phyloP scores from a whole-genome alignment of 2,797 vertebrate genomes.

The Gastrophryne carolinensis region DNA sequence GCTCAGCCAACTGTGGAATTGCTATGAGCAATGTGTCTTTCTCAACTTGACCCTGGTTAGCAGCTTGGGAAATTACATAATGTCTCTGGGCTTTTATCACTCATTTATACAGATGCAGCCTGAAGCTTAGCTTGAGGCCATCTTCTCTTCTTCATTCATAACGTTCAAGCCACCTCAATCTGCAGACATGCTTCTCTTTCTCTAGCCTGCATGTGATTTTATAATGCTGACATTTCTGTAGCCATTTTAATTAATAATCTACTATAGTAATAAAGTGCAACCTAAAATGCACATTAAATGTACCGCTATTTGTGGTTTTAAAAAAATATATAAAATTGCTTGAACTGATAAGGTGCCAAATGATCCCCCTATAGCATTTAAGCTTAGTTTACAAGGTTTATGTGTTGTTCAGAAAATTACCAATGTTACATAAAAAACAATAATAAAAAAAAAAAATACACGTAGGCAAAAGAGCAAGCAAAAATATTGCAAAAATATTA shows the following conservation, averaged over 20 bases:
- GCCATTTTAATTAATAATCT: not conserved
- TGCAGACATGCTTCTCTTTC: not conserved
- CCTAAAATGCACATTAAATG: no score
- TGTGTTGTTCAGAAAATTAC: no score
- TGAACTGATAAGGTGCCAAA: no score
- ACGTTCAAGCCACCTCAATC: not conserved
- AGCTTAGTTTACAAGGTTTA: no score
- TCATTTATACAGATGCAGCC: slow-evolving; percentile 5
- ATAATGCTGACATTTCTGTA: not conserved
- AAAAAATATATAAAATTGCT: no score
- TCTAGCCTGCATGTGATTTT: not conserved
- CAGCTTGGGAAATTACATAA: not conserved
- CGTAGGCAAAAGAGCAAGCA: no score
- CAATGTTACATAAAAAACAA: no score
- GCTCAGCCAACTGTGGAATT: not conserved
- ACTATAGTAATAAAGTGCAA: not conserved
- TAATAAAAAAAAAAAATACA: no score
- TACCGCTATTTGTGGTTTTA: no score
- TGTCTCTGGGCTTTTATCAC: slow-evolving; percentile 13
- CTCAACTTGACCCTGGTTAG: not conserved
- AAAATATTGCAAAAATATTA: no score
- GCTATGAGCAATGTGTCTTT: not conserved
- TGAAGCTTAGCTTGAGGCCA: slow-evolving; percentile 4
- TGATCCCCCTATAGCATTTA: no score
- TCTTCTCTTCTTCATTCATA: not conserved